Evolutionary conservation across 2,888 invertebrate species (phyloP).

Genomic region (Agrotis clavis): DNA sequence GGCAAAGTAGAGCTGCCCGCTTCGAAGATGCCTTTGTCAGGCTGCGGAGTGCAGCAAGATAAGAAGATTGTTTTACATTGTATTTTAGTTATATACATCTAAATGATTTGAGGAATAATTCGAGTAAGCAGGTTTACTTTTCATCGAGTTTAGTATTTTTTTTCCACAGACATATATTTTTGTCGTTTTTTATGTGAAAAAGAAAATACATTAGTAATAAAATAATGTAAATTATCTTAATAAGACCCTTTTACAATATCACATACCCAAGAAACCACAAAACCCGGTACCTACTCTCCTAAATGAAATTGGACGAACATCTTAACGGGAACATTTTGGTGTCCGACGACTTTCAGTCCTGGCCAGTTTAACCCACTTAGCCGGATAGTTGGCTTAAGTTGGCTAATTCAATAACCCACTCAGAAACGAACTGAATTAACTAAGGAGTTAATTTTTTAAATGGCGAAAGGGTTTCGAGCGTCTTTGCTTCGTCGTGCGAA

Average conservation of each 20-base stretch:
- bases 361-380: conserved; percentile 53
- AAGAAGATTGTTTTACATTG: no score
- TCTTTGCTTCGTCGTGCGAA: conserved; percentile 20
- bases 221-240: not conserved
- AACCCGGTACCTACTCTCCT: conserved; percentile 6
- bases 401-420: conserved; percentile 69
- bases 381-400: conserved; percentile 71
- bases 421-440: conserved; percentile 66
- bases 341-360: conserved; percentile 42
- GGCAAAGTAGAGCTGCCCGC: no score
- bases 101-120: no score
- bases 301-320: conserved; percentile 41
- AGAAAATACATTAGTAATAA: no score
- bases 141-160: no score
- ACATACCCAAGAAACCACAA: not conserved
- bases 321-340: conserved; percentile 55
- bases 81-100: no score
- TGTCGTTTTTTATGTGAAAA: no score
- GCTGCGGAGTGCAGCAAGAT: no score
- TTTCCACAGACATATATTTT: no score
- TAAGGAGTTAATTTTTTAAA: conserved; percentile 63
- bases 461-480: conserved; percentile 31
- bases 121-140: no score
- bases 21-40: no score
- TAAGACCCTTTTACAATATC: not conserved